Conservation (phyloP, 1,140 invertebrate species). For the Diachasmimorpha longicaudata region DNA sequence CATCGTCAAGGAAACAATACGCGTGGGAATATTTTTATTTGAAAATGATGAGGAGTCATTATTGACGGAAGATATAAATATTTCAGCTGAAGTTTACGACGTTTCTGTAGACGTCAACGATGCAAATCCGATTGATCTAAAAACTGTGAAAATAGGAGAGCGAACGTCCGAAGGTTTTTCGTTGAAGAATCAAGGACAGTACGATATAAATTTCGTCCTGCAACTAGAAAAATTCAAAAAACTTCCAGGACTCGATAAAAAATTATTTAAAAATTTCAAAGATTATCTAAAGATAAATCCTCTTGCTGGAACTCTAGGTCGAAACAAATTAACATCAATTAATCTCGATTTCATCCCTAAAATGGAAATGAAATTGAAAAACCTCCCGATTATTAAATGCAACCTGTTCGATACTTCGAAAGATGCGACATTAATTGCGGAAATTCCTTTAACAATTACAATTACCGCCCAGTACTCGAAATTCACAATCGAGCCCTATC, state of each 20-base stretch:
- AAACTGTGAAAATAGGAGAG: conserved; percentile 34
- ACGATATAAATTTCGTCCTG: conserved; percentile 47
- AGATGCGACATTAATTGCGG: conserved; percentile 33
- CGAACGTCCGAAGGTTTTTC: conserved; percentile 26
- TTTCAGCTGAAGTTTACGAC: conserved; percentile 48
- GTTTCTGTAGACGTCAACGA: conserved; percentile 40
- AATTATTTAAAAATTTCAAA: conserved; percentile 24
- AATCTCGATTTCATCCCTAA: conserved; percentile 37
- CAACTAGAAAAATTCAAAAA: background rate
- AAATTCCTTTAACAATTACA: conserved; percentile 44
- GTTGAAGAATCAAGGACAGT: conserved; percentile 44
- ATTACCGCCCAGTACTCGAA: conserved; percentile 41
- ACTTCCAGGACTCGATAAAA: conserved; percentile 27
- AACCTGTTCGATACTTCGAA: conserved; percentile 40
- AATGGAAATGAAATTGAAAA: conserved; percentile 40
- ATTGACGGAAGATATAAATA: conserved; percentile 32
- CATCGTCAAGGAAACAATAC: conserved; percentile 19
- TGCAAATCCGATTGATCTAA: conserved; percentile 46
- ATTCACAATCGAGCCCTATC: conserved; percentile 37
- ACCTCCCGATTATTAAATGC: conserved; percentile 40
- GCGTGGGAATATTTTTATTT: conserved; percentile 38
- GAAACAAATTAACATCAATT: conserved; percentile 32
- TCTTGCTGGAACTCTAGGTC: conserved; percentile 27
- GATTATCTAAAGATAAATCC: conserved; percentile 38
- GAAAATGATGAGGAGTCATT: conserved; percentile 37